Evolutionary conservation across 2,888 invertebrate genomes (phyloP).

Genomic region (Melieria picta): DNA sequence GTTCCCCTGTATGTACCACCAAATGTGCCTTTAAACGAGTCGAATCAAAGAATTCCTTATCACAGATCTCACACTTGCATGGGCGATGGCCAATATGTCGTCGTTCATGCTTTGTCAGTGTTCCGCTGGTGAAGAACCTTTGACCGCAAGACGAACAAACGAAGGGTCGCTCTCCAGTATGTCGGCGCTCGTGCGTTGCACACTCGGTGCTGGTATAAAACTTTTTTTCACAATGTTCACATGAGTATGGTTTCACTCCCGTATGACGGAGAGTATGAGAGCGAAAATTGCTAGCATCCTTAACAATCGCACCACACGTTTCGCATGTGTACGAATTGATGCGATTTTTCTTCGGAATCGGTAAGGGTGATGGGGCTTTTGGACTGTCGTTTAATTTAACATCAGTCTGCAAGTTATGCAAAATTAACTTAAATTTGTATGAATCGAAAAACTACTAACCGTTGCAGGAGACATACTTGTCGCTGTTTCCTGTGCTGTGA

Average conservation of each 20-base stretch:
- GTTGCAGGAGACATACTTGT: no score
- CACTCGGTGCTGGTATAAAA: not conserved
- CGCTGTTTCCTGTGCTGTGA: no score
- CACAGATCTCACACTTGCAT: not conserved
- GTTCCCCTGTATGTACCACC: not conserved
- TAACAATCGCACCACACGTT: no score
- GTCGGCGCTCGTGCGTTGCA: not conserved
- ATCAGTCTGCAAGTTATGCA: no score
- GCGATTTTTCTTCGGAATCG: no score
- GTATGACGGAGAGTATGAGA: no score
- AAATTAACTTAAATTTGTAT: no score
- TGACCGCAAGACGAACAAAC: not conserved
- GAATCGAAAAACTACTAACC: no score
- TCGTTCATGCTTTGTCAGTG: not conserved
- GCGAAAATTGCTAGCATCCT: no score
- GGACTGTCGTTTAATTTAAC: no score
- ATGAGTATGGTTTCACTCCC: not conserved
- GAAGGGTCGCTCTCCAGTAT: conserved; percentile 1
- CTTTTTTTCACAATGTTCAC: conserved; percentile 3
- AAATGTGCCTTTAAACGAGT: not conserved
- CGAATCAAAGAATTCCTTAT: not conserved
- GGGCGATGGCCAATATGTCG: not conserved
- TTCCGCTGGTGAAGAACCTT: not conserved
- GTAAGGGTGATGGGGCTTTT: no score
- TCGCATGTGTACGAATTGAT: no score